Evolutionary conservation across 2,888 invertebrate species (phyloP).

Genomic region (Koerneria pararmatus): DNA sequence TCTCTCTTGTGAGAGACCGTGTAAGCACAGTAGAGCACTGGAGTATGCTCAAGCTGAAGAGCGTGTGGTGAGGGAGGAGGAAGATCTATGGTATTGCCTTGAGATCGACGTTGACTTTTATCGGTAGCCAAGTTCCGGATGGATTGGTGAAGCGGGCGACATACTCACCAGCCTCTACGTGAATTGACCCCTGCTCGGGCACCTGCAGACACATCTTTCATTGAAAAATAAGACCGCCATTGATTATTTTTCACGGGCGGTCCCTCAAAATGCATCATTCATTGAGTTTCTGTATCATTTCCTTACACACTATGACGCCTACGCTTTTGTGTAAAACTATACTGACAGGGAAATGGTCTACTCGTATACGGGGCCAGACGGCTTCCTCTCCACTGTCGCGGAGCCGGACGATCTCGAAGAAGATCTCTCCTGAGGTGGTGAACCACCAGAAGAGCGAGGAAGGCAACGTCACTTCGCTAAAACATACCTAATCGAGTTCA

Average conservation of each 20-base stretch:
- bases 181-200: conserved; percentile 42
- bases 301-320: too few relatives aligned
- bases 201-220: conserved; percentile 33
- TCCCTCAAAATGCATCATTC: too few relatives aligned
- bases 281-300: too few relatives aligned
- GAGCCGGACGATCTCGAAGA: conserved; percentile 45
- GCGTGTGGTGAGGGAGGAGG: too few relatives aligned
- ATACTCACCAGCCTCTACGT: conserved; percentile 41
- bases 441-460: conserved; percentile 26
- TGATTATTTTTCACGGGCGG: too few relatives aligned
- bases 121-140: conserved; percentile 42
- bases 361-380: conserved; percentile 41
- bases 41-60: too few relatives aligned
- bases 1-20: too few relatives aligned
- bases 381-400: conserved; percentile 36
- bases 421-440: conserved; percentile 46
- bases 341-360: too few relatives aligned
- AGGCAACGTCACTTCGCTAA: neutral
- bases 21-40: too few relatives aligned
- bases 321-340: too few relatives aligned
- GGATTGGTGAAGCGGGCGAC: conserved; percentile 46
- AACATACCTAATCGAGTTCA: neutral
- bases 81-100: too few relatives aligned
- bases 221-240: too few relatives aligned
- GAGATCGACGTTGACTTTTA: conserved; percentile 38